Evolutionary conservation across 2,797 vertebrate genomes (phyloP).

Genomic region (Phrynocephalus forsythii): DNA sequence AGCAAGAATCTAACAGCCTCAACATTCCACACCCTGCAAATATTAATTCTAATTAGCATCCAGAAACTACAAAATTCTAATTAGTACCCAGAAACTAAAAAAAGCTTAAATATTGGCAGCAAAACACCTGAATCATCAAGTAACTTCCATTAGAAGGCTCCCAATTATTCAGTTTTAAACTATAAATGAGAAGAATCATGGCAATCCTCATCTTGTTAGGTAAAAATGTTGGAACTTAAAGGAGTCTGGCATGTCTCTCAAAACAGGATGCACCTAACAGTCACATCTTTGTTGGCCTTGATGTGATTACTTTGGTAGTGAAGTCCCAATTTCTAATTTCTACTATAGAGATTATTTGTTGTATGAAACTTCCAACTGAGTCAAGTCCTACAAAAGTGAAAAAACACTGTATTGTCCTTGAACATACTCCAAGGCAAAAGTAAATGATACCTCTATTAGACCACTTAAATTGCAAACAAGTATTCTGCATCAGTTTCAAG

Average conservation of each 20-base stretch:
- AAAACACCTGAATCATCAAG: conserved; percentile 50
- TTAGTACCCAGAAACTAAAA: background rate
- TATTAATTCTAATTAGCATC: background rate
- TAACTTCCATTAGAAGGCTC: conserved; percentile 61
- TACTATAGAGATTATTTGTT: conserved; percentile 33
- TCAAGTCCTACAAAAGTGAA: too few species aligned
- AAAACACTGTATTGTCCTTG: background rate
- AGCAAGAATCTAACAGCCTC: conserved; percentile 27
- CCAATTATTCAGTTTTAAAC: conserved; percentile 64
- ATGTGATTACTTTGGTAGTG: background rate
- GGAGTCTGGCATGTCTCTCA: conserved; percentile 25
- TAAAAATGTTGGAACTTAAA: background rate
- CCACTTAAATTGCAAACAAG: too few species aligned
- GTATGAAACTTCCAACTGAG: too few species aligned
- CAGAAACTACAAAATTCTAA: too few species aligned
- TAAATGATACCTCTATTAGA: background rate
- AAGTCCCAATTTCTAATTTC: background rate
- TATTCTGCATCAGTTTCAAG: too few species aligned
- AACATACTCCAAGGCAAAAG: background rate
- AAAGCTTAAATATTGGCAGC: conserved; percentile 46
- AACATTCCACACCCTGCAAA: conserved; percentile 35
- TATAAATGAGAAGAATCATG: conserved; percentile 57
- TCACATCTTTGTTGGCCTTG: conserved; percentile 43
- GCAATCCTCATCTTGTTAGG: conserved; percentile 45
- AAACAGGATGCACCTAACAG: conserved; percentile 60